Percentiles rank a stretch among this genome's conserved stretches.
These are phyloP conservation scores for Paragorgia papillata DNA, from an alignment of 92 coral and sea anemone species.

Conservation along the genomic window DNA sequence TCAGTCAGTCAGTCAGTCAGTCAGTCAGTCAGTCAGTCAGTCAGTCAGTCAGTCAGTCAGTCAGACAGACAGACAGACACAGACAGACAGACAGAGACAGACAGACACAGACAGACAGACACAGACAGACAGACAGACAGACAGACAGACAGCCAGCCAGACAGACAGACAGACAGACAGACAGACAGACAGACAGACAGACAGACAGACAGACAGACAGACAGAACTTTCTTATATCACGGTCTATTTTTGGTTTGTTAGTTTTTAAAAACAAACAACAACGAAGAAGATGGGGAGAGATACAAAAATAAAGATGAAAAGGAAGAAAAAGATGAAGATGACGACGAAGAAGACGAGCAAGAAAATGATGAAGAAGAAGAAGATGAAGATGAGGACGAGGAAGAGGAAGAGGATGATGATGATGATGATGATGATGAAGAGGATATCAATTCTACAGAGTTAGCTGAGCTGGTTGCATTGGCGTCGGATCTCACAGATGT, in stretches of 20 bases:
- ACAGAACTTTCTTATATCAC: too few species aligned
- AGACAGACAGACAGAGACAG: constrained; percentile 2
- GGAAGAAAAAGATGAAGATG: constrained; percentile 66
- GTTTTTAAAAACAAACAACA: background rate
- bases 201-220: background rate
- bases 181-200: constrained; percentile 14
- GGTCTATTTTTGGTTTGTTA: background rate
- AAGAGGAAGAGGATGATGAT: constrained; percentile 31
- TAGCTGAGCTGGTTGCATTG: constrained; percentile 96
- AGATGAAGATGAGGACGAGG: background rate
- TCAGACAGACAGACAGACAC: background rate
- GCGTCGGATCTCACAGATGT: constrained; percentile 73
- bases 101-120: background rate
- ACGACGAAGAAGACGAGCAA: too few species aligned
- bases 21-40: background rate
- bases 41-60: background rate
- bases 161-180: background rate
- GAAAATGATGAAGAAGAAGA: background rate
- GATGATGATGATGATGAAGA: constrained; percentile 91
- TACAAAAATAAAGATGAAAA: background rate
- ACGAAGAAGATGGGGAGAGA: background rate
- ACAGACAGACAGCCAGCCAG: background rate
- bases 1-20: too few species aligned
- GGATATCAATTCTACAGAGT: constrained; percentile 85
- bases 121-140: constrained; percentile 2